phyloP scores from a whole-genome alignment of 2,888 invertebrate genomes.

The Idaea dimidiata region DNA sequence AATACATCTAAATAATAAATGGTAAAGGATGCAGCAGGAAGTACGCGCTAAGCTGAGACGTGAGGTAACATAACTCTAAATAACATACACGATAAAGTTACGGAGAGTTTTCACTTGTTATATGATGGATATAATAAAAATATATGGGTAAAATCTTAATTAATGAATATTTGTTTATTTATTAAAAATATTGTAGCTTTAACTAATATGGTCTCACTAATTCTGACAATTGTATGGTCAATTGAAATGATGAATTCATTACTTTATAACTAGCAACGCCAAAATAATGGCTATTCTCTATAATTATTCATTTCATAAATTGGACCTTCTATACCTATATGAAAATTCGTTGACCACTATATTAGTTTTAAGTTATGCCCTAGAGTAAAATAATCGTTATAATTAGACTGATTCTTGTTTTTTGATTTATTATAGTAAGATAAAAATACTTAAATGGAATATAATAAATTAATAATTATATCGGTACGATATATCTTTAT shows the following conservation, averaged over 20 bases:
- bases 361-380: too few species aligned
- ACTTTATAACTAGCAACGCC: neutral
- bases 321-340: too few species aligned
- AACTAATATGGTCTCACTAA: neutral
- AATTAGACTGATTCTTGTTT: too few species aligned
- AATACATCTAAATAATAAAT: conserved; percentile 2
- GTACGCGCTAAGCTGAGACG: conserved; percentile 2
- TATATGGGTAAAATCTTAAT: too few species aligned
- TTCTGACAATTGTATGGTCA: neutral
- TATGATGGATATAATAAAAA: neutral
- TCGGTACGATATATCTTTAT: too few species aligned
- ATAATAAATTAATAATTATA: too few species aligned
- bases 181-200: neutral
- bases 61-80: conserved; percentile 9
- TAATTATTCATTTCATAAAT: too few species aligned
- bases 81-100: conserved; percentile 2
- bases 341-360: too few species aligned
- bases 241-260: neutral
- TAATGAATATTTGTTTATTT: too few species aligned
- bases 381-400: too few species aligned
- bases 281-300: neutral
- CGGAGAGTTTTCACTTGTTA: neutral
- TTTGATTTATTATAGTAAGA: too few species aligned
- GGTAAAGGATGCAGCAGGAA: conserved; percentile 2
- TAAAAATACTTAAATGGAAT: too few species aligned